Base-by-base conservation (phyloP, 2,888 invertebrate genomes). In the Zaprionus bogoriensis region DNA sequence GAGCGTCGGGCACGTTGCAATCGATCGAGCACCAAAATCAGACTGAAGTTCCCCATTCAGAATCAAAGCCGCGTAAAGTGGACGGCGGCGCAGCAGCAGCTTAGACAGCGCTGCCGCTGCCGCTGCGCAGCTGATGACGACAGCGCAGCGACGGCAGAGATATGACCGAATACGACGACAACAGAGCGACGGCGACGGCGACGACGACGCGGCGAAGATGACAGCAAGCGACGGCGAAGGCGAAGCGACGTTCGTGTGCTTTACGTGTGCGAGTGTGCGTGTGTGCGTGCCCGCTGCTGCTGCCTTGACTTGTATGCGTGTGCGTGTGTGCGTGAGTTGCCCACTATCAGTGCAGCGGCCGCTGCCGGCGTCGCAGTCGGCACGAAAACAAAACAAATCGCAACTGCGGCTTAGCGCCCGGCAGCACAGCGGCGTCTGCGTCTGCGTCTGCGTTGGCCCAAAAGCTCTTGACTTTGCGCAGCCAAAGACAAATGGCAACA, bases 11-110 rank as follows among this genome's bases (percentile, higher is more conserved):
- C 87, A 87, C 90, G 90, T 89, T 88, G 88, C 87, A 87, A 88
- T 89, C 89, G 89, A 88, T 89, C 89, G 89, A 90, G 89, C 91
- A 90, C 91, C 91, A 91, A 90, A 91, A 88, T 90, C 91, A 91
- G 88, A 91, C 90, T 91, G 90, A 90, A 83, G 75, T 82, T 86
- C 72, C 67, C 59, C 74, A 83, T 80, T 86, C 77, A 77, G 80
- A 85, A 85, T 79, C 74, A 83, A 86, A 82, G 74, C 80, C 77
- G 78, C 73, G 74, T 77, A 74, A 76, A 78, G 74, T 78, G 69
- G 77, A 74, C 67, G 68, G 60, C 62, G 25, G 25, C 32, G 32
- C 32, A 36, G 32, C 9, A 12, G 32, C 32, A 36, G 32, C 32
- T 36, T 36, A 17, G 14, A 36, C 28, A 28, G 4, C 20, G 17